Conservation (phyloP, 2,113 vertebrate species). For the Scytalopus superciliaris region DNA sequence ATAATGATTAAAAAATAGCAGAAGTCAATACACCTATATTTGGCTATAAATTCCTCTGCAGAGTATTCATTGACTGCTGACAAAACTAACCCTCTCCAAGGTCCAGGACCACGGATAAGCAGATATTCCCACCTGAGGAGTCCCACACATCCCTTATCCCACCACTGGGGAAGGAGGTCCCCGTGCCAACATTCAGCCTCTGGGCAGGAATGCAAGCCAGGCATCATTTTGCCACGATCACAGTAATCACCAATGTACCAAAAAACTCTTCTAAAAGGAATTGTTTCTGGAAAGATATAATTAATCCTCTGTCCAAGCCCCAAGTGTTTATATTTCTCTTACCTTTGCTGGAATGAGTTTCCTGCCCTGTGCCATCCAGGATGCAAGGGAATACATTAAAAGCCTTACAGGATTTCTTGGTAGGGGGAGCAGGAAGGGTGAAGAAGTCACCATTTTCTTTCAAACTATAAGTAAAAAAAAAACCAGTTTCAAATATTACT, state of each 20-base stretch:
- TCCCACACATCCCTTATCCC: not conserved
- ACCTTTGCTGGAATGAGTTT: not conserved
- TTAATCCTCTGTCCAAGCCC: not conserved
- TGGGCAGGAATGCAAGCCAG: slow-evolving; percentile 58
- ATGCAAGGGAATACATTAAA: not conserved
- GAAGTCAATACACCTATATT: not conserved
- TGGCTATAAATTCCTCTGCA: not conserved
- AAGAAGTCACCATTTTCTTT: not conserved
- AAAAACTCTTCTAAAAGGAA: not conserved
- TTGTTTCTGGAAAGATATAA: not conserved
- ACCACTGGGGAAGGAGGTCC: slow-evolving; percentile 41
- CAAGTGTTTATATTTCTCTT: not conserved
- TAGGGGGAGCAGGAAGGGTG: not conserved
- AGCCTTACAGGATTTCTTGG: rapidly evolving
- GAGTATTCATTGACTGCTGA: not conserved
- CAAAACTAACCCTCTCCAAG: not conserved
- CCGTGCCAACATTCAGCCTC: slow-evolving; percentile 68
- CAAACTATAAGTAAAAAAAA: not conserved
- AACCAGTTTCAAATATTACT: not conserved
- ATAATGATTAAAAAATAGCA: not conserved
- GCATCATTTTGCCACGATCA: slow-evolving; percentile 50
- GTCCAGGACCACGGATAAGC: not conserved
- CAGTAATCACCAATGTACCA: slow-evolving; percentile 24
- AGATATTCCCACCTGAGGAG: not conserved
- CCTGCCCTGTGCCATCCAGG: not conserved